These are phyloP conservation scores for Tretioscincus oriximinensis DNA, from an alignment of 2,113 vertebrate species.

Conservation along the genomic window DNA sequence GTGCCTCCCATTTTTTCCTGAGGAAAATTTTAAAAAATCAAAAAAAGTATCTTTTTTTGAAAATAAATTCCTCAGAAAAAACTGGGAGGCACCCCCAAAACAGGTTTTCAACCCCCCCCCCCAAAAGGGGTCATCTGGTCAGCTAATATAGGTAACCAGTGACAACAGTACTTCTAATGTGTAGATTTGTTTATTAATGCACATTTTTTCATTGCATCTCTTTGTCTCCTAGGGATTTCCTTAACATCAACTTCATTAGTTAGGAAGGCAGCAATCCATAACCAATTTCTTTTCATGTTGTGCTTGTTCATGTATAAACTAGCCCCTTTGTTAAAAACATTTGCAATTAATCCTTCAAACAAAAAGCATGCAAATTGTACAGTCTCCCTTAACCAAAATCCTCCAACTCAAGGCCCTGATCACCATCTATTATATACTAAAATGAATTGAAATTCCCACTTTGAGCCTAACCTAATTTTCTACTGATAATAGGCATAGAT, in stretches of 20 bases:
- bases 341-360: conserved; percentile 78
- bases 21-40: no score
- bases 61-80: no score
- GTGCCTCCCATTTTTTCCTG: no score
- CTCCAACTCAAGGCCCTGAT: conserved; percentile 65
- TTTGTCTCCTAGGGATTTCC: conserved; percentile 65
- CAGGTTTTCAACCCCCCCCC: no score
- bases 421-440: conserved; percentile 71
- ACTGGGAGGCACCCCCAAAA: no score
- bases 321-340: conserved; percentile 74
- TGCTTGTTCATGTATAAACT: conserved; percentile 71
- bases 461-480: conserved; percentile 78
- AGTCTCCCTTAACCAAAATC: conserved; percentile 60
- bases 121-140: no score
- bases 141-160: conserved; percentile 44
- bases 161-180: background rate
- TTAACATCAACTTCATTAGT: conserved; percentile 77
- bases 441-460: conserved; percentile 76
- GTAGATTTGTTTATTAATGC: conserved; percentile 39
- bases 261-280: conserved; percentile 79
- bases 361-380: conserved; percentile 76
- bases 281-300: conserved; percentile 78
- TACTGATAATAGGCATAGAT: conserved; percentile 75
- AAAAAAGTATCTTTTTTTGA: no score
- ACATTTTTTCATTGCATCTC: conserved; percentile 44